phyloP scores from a whole-genome alignment of 2,797 vertebrate genomes.

The Intellagama lesueurii region DNA sequence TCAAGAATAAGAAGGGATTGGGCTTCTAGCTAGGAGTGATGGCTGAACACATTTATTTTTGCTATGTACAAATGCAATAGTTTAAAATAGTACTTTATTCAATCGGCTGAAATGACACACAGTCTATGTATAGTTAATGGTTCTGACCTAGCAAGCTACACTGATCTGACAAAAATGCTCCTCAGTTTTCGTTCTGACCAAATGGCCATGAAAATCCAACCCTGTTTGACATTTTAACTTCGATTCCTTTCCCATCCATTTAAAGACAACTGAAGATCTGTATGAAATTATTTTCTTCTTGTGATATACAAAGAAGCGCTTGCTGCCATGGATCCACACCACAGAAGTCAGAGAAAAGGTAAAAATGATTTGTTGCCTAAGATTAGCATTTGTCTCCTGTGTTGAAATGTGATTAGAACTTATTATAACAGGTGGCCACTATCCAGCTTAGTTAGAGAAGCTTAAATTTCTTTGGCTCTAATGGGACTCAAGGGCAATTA shows the following conservation, averaged over 20 bases:
- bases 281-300: slow-evolving; percentile 7
- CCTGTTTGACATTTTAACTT: slow-evolving; percentile 26
- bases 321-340: background rate
- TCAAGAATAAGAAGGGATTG: slow-evolving; percentile 24
- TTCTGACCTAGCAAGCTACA: slow-evolving; percentile 57
- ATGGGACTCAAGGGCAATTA: background rate
- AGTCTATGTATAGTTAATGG: slow-evolving; percentile 74
- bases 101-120: slow-evolving; percentile 65
- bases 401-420: slow-evolving; percentile 34
- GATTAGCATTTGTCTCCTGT: slow-evolving; percentile 41
- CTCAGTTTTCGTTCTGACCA: slow-evolving; percentile 24
- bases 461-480: background rate
- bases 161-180: slow-evolving; percentile 44
- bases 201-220: slow-evolving; percentile 26
- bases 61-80: slow-evolving; percentile 59
- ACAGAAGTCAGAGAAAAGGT: slow-evolving; percentile 50
- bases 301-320: background rate
- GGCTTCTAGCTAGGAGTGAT: slow-evolving; percentile 23
- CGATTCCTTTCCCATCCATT: background rate
- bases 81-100: slow-evolving; percentile 79
- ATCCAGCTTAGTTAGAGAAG: background rate
- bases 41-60: slow-evolving; percentile 58
- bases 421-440: background rate
- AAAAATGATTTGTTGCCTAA: slow-evolving; percentile 60
- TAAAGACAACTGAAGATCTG: slow-evolving; percentile 19